These are phyloP conservation scores for Desoria tigrina DNA, from an alignment of 2,888 invertebrate genomes.

Conservation along the genomic window DNA sequence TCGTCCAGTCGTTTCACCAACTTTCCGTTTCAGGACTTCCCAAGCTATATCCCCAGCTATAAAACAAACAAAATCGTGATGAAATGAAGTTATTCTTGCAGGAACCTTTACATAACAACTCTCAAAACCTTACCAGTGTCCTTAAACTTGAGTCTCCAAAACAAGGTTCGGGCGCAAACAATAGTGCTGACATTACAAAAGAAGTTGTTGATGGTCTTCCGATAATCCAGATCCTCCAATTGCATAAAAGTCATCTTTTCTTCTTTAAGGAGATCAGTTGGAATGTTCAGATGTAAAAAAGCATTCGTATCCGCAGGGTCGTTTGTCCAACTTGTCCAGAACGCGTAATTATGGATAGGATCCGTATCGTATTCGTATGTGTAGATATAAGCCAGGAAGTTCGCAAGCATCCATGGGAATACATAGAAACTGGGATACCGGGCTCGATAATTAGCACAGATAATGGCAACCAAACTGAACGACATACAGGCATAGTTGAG, in stretches of 20 bases:
- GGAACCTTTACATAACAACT: too few species aligned
- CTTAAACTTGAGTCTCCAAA: background rate
- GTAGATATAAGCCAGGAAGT: background rate
- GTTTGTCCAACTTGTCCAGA: conserved; percentile 9
- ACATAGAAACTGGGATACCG: background rate
- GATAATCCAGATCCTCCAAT: background rate
- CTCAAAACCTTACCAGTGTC: conserved; percentile 5
- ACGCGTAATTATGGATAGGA: background rate
- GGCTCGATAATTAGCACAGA: background rate
- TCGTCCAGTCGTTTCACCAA: background rate
- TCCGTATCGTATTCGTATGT: background rate
- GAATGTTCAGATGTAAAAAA: background rate
- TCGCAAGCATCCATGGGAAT: background rate
- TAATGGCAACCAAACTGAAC: background rate
- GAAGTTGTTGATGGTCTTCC: background rate
- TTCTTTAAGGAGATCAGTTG: background rate
- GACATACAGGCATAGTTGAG: background rate
- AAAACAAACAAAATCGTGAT: background rate
- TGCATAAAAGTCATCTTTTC: conserved; percentile 15
- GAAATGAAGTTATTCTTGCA: too few species aligned
- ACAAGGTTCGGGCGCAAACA: background rate
- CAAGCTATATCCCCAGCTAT: conserved; percentile 3
- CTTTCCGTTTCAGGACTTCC: background rate
- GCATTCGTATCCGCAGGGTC: background rate
- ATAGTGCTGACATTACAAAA: too few species aligned